A percentile compares a stretch with the other conserved stretches of the same genome.
phyloP scores from a whole-genome alignment of 1,140 invertebrate genomes.

The Oreohelix idahoensis region DNA sequence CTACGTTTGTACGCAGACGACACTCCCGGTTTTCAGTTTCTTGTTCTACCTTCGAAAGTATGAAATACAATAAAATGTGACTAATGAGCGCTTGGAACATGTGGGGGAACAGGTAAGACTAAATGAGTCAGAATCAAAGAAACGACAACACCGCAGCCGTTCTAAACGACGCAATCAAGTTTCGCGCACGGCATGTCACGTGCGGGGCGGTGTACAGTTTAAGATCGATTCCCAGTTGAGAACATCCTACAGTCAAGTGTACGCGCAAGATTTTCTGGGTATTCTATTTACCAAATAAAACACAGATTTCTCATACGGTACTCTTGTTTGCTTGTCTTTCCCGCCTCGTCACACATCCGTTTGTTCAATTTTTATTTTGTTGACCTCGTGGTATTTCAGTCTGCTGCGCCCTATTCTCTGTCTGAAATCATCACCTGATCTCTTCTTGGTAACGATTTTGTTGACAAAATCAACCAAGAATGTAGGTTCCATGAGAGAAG shows the following conservation, averaged over 20 bases:
- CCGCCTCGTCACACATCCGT: too few species aligned
- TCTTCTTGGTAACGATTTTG: too few species aligned
- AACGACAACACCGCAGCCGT: neutral
- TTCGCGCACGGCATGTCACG: neutral
- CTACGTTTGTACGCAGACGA: neutral
- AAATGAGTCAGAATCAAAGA: neutral
- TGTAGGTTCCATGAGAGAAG: too few species aligned
- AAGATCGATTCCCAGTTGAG: neutral
- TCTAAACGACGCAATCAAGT: neutral
- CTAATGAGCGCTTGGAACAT: neutral
- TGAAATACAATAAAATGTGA: neutral
- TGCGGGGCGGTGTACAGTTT: neutral
- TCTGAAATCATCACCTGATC: too few species aligned
- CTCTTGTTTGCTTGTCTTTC: too few species aligned
- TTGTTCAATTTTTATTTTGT: too few species aligned
- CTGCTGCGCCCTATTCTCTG: too few species aligned
- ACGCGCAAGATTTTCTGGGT: too few species aligned
- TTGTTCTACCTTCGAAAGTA: neutral
- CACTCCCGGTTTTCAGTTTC: neutral
- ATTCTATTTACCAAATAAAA: too few species aligned
- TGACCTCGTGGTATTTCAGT: too few species aligned
- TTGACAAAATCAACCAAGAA: too few species aligned
- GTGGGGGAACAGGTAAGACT: neutral
- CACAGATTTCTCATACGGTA: too few species aligned
- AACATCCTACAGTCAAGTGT: neutral